Conservation (phyloP, 2,797 vertebrate genomes). For the Melanotaenia nigrans region DNA sequence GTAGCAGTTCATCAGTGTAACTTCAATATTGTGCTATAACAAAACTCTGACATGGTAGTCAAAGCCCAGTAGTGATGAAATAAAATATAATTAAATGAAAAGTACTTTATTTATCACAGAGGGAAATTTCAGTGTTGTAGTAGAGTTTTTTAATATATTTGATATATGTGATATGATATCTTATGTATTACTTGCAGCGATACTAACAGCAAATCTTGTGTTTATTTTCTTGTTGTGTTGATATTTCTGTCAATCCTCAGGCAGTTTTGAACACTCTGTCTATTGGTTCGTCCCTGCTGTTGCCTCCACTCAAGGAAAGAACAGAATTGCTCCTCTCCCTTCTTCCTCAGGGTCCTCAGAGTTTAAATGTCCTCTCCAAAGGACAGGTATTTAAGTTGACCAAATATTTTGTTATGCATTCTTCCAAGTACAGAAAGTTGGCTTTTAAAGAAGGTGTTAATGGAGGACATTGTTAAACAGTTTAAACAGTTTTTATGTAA, state of each 20-base stretch:
- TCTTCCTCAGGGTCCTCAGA: slow-evolving; percentile 87
- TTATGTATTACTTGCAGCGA: not conserved
- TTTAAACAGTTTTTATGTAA: not conserved
- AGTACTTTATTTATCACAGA: too few relatives aligned
- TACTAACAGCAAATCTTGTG: not conserved
- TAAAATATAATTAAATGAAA: too few relatives aligned
- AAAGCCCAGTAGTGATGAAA: not conserved
- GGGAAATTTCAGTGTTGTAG: too few relatives aligned
- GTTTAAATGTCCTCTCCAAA: slow-evolving; percentile 86
- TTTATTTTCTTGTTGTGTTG: slow-evolving; percentile 24
- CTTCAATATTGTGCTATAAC: not conserved
- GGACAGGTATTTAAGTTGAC: slow-evolving; percentile 79
- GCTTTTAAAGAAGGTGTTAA: not conserved
- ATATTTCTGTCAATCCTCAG: slow-evolving; percentile 62
- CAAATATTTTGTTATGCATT: not conserved
- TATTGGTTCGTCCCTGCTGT: slow-evolving; percentile 84
- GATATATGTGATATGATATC: not conserved
- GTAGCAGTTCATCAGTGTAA: not conserved
- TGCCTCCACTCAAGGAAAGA: slow-evolving; percentile 87
- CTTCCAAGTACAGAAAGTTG: not conserved
- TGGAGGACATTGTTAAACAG: not conserved
- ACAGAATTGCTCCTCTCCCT: slow-evolving; percentile 87
- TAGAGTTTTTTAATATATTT: too few relatives aligned
- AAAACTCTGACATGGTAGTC: not conserved
- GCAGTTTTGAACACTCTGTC: slow-evolving; percentile 86